Percentiles rank a stretch among this genome's conserved stretches.
Evolutionary conservation across 2,888 invertebrate species (phyloP).

Genomic region (Metallyticus violacea): DNA sequence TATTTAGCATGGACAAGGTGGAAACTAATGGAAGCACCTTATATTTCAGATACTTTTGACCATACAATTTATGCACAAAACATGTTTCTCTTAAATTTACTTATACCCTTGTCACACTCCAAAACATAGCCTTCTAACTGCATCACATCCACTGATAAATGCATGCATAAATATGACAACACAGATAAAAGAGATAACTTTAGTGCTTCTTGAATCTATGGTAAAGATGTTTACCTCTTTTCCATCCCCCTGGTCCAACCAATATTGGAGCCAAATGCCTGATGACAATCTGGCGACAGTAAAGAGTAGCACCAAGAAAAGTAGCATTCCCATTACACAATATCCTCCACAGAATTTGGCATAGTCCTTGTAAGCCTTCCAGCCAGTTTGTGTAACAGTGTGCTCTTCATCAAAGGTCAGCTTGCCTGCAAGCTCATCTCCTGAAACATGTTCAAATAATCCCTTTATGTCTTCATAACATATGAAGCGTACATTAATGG

Average conservation of each 20-base stretch:
- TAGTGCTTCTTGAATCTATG: too few relatives aligned
- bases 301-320: conserved; percentile 42
- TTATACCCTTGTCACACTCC: too few relatives aligned
- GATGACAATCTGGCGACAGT: conserved; percentile 41
- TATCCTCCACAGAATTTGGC: conserved; percentile 37
- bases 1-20: too few relatives aligned
- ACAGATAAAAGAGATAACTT: too few relatives aligned
- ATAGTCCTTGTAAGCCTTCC: conserved; percentile 24
- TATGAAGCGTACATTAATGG: too few relatives aligned
- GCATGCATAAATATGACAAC: too few relatives aligned
- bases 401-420: conserved; percentile 28
- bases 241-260: conserved; percentile 39
- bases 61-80: too few relatives aligned
- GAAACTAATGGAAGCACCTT: too few relatives aligned
- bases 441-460: neutral
- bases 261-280: conserved; percentile 38
- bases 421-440: conserved; percentile 23
- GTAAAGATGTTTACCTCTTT: conserved; percentile 20
- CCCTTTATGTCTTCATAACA: neutral
- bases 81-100: too few relatives aligned
- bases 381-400: conserved; percentile 23
- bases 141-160: too few relatives aligned
- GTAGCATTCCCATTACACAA: conserved; percentile 39
- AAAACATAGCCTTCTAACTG: too few relatives aligned
- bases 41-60: too few relatives aligned